phyloP scores from a whole-genome alignment of 2,113 vertebrate genomes.

The Atractosteus spatula region DNA sequence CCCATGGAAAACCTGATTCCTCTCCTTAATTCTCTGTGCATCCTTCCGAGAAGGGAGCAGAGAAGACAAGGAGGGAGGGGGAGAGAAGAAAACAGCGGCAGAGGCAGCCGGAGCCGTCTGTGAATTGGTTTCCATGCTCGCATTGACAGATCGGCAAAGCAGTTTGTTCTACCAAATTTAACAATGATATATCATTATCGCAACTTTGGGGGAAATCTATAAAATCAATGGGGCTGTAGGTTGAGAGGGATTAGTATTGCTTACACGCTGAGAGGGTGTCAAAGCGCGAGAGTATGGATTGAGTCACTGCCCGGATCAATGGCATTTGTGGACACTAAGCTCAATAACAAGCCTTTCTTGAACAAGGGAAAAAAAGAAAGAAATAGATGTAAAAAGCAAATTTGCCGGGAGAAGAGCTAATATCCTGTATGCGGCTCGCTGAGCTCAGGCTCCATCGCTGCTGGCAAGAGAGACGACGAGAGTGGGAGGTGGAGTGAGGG shows the following conservation, averaged over 20 bases:
- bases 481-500: constrained; percentile 31
- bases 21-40: constrained; percentile 33
- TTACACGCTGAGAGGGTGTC: constrained; percentile 93
- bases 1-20: constrained; percentile 39
- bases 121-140: constrained; percentile 79
- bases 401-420: constrained; percentile 96
- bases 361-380: constrained; percentile 77
- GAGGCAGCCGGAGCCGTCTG: constrained; percentile 55
- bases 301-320: constrained; percentile 98
- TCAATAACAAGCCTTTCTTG: constrained; percentile 99
- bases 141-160: constrained; percentile 97
- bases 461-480: constrained; percentile 14
- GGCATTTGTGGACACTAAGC: constrained; percentile 99
- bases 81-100: constrained; percentile 39
- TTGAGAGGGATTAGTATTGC: constrained; percentile 97
- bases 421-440: constrained; percentile 81
- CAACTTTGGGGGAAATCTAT: constrained; percentile 99
- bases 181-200: constrained; percentile 99
- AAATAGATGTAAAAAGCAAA: constrained; percentile 99
- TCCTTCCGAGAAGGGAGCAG: constrained; percentile 55
- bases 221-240: constrained; percentile 98
- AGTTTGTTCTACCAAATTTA: constrained; percentile 99
- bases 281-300: constrained; percentile 95
- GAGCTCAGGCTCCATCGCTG: constrained; percentile 46
- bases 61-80: constrained; percentile 35